Conservation (phyloP, 2,888 invertebrate species). For the Stenoptilia bipunctidactyla region DNA sequence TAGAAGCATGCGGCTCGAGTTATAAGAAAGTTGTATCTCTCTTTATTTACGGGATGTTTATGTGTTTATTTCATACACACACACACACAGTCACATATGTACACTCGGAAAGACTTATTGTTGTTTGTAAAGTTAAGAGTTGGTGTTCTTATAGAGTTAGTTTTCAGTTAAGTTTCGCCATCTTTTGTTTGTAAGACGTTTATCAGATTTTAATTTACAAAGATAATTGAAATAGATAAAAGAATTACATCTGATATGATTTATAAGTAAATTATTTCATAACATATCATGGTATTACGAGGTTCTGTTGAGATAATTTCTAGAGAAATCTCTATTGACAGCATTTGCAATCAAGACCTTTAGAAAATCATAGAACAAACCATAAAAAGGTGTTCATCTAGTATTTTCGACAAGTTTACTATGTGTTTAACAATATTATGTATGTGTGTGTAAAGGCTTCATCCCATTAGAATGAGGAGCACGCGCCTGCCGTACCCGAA, state of each 20-base stretch:
- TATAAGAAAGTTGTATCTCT: conserved; percentile 57
- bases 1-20: conserved; percentile 28
- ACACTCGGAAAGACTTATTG: conserved; percentile 26
- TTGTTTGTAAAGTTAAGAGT: conserved; percentile 14
- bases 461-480: conserved; percentile 61
- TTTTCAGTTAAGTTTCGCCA: too few relatives aligned
- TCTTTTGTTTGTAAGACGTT: too few relatives aligned
- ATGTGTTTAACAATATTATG: conserved; percentile 41
- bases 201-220: too few relatives aligned
- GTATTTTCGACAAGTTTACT: conserved; percentile 13
- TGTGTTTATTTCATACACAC: conserved; percentile 48
- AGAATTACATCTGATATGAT: too few relatives aligned
- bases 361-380: background rate
- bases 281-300: too few relatives aligned
- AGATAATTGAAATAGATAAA: too few relatives aligned
- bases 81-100: conserved; percentile 35
- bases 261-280: too few relatives aligned
- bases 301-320: too few relatives aligned
- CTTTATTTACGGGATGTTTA: conserved; percentile 67
- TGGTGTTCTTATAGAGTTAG: too few relatives aligned
- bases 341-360: too few relatives aligned
- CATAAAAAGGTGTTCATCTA: conserved; percentile 2
- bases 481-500: conserved; percentile 63
- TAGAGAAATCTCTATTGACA: too few relatives aligned
- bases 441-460: conserved; percentile 52